Evolutionary conservation across 2,888 invertebrate species (phyloP).

Genomic region (Dilophus febrilis): DNA sequence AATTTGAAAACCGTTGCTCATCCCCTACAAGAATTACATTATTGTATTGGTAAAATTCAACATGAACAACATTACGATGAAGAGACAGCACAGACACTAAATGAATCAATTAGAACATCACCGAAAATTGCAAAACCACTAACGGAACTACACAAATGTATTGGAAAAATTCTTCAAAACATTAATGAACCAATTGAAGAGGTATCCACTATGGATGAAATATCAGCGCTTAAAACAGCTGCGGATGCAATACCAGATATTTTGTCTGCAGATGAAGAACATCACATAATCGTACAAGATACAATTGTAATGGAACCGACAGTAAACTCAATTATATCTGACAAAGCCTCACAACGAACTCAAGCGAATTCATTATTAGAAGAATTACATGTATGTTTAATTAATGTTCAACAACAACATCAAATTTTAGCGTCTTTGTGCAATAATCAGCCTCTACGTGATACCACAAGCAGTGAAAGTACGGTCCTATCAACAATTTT

Average conservation of each 20-base stretch:
- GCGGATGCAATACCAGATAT: slow-evolving; percentile 29
- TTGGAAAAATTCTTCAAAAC: slow-evolving; percentile 30
- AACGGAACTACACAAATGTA: slow-evolving; percentile 26
- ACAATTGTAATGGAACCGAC: neutral
- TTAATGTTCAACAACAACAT: neutral
- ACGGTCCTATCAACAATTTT: neutral
- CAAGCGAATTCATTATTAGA: neutral
- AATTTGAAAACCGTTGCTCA: slow-evolving; percentile 30
- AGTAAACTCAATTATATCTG: neutral
- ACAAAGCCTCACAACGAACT: neutral
- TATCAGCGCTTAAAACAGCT: slow-evolving; percentile 35
- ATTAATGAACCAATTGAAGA: slow-evolving; percentile 32
- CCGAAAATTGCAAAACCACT: slow-evolving; percentile 11
- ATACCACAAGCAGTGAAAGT: neutral
- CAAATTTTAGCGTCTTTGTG: neutral
- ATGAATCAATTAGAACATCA: neutral
- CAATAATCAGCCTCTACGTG: no score
- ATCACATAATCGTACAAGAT: neutral
- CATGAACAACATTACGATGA: slow-evolving; percentile 16
- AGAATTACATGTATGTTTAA: neutral
- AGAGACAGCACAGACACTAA: neutral
- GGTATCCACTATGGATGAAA: slow-evolving; percentile 35
- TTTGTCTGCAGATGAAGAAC: no score
- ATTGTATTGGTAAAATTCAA: slow-evolving; percentile 20
- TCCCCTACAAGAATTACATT: slow-evolving; percentile 29